These are phyloP conservation scores for Pachymerium ferrugineum DNA, from an alignment of 2,888 invertebrate genomes.

Conservation along the genomic window DNA sequence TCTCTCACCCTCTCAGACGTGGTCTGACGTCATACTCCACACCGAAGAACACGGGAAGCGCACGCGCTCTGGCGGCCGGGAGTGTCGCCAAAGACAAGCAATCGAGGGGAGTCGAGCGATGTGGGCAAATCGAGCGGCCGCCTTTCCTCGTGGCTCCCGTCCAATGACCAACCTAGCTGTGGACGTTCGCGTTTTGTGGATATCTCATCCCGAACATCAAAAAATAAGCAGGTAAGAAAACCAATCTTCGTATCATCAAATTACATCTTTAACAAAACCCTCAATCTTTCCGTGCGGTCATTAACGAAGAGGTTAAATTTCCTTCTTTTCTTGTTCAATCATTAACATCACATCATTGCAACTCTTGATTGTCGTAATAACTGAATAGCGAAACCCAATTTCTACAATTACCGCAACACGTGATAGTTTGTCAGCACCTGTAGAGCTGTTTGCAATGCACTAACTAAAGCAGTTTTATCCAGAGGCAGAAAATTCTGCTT, in stretches of 20 bases:
- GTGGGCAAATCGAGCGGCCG: conserved; percentile 19
- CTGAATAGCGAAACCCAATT: too few species aligned
- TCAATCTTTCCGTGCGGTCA: too few species aligned
- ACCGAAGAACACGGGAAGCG: not conserved
- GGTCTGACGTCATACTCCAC: not conserved
- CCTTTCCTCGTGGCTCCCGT: conserved; percentile 20
- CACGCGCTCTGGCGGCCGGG: conserved; percentile 10
- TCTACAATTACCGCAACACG: conserved; percentile 15
- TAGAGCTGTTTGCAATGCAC: conserved; percentile 16
- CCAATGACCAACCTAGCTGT: not conserved
- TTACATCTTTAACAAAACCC: too few species aligned
- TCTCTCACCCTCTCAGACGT: not conserved
- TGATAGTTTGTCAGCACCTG: conserved; percentile 20
- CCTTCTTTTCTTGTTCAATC: too few species aligned
- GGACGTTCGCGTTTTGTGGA: not conserved
- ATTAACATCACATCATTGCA: too few species aligned
- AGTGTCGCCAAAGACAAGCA: not conserved
- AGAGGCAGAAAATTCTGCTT: not conserved
- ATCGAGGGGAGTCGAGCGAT: conserved; percentile 25
- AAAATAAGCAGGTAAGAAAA: not conserved
- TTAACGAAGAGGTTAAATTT: too few species aligned
- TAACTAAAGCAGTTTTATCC: not conserved
- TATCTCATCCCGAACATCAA: not conserved
- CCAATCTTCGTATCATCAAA: not conserved
- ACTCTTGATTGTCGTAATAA: too few species aligned